Evolutionary conservation across 2,113 vertebrate genomes (phyloP), one percentile per base, ranked within the genome.

Genomic region (Toxotes jaculatrix): DNA sequence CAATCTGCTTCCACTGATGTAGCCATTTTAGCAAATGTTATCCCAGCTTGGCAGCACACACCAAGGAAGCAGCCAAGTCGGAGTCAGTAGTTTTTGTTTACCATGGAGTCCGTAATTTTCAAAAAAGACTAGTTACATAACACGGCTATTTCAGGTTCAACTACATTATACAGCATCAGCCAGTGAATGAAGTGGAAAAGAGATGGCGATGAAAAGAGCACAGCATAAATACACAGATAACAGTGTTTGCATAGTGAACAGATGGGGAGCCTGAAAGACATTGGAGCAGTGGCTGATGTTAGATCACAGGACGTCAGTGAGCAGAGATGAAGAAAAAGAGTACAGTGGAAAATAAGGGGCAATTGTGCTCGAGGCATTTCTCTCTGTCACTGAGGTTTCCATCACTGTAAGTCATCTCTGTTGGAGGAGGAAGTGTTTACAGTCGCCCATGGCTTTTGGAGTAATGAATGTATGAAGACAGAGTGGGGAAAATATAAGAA

Each of bases 71-170:
- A 34, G 85, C 87, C 82, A 80, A 85, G 82, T 17, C 19, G 6
- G 57, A 65, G 38, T 63, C 49, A 68, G 42, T 51, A 19, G 49
- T 55, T 83, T 83, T 61, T 86, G 62, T 84, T 83, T 78, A 59
- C 79, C 66, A 63, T 47, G 12, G 43, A 77, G 34, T 57, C 55
- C 4, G 10, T 73, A 61, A 76, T 67, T 73, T 40, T 75, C 23
- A 0, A 27, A 74, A 86, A 66, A 61, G 19, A 78, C 61, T 23
- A 45, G 38, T 89, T 84, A 78, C 40, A 32, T 81, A 90, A 93
- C 11, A 4, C 0, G 4, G 56, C 75, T 91, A 78, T 87, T 88
- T 71, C 59, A 62, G 65, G 74, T 83, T 61, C 0, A 32, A 57
- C 27, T 42, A 38, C 13, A 74, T 70, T 55, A 79, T 65, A 67